Percentiles rank a stretch among this genome's conserved stretches.
phyloP scores from a whole-genome alignment of 2,888 invertebrate genomes.

The Drosophila lacicola region DNA sequence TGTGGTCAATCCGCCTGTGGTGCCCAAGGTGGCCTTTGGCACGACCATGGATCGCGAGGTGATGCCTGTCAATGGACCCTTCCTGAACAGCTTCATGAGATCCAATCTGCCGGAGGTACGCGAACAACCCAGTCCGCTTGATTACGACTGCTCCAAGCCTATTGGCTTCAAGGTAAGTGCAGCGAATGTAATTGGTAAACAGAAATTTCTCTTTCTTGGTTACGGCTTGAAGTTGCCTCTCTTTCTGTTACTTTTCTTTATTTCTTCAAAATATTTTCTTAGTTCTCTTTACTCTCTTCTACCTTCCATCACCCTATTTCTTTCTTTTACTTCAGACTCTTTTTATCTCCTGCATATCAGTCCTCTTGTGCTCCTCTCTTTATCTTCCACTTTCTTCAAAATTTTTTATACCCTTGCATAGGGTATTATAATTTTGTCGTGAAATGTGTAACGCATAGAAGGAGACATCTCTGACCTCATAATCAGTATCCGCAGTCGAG shows the following conservation, averaged over 20 bases:
- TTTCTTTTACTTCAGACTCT: not conserved
- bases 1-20: slow-evolving; percentile 86
- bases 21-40: slow-evolving; percentile 86
- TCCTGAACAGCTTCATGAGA: slow-evolving; percentile 86
- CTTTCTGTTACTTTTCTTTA: not conserved
- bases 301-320: not conserved
- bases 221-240: not conserved
- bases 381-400: too few species aligned
- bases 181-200: not conserved
- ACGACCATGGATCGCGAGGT: slow-evolving; percentile 85
- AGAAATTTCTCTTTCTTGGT: too few species aligned
- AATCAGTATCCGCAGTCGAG: too few species aligned
- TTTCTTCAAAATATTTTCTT: not conserved
- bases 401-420: too few species aligned
- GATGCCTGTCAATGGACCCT: slow-evolving; percentile 85
- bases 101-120: slow-evolving; percentile 79
- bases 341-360: too few species aligned
- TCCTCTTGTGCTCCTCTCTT: too few species aligned
- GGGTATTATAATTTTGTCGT: too few species aligned
- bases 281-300: too few species aligned
- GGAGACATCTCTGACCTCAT: too few species aligned
- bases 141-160: slow-evolving; percentile 54
- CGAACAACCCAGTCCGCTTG: slow-evolving; percentile 73
- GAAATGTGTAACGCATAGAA: too few species aligned
- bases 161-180: slow-evolving; percentile 72